Evolutionary conservation across 2,797 vertebrate genomes (phyloP).

Genomic region (Chelmon rostratus): DNA sequence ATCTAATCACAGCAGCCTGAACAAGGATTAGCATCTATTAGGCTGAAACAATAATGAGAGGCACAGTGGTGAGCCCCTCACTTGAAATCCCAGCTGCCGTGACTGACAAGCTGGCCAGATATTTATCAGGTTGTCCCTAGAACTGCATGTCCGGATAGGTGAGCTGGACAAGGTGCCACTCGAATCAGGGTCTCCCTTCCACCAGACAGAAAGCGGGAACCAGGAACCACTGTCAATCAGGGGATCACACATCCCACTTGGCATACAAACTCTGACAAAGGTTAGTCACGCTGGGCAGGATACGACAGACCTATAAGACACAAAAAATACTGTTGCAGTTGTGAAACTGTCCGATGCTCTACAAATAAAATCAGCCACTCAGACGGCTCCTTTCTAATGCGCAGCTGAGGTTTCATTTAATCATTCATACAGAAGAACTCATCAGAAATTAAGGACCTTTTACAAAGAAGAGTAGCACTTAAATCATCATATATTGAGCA

Average conservation of each 20-base stretch:
- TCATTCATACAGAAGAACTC: not conserved
- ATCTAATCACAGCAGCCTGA: not conserved
- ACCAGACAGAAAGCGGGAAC: not conserved
- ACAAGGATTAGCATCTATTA: not conserved
- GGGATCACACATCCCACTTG: not conserved
- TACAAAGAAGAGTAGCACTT: not conserved
- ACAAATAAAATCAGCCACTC: not conserved
- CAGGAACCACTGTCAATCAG: not conserved
- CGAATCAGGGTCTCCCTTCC: not conserved
- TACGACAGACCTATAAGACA: not conserved
- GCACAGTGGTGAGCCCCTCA: not conserved
- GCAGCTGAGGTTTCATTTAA: not conserved
- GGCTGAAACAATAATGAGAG: not conserved
- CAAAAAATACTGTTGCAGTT: not conserved
- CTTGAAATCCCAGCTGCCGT: not conserved
- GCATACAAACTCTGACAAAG: not conserved
- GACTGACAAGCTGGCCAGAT: not conserved
- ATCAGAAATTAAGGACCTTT: not conserved
- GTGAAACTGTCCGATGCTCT: not conserved
- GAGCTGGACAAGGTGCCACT: not conserved
- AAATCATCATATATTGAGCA: not conserved
- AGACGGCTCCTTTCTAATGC: not conserved
- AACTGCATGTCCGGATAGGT: not conserved
- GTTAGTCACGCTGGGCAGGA: not conserved
- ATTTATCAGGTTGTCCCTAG: slow-evolving; percentile 1